Evolutionary conservation across 2,888 invertebrate species (phyloP), one percentile per base, ranked within the genome.

Genomic region (Lasioglossum oenotherae): DNA sequence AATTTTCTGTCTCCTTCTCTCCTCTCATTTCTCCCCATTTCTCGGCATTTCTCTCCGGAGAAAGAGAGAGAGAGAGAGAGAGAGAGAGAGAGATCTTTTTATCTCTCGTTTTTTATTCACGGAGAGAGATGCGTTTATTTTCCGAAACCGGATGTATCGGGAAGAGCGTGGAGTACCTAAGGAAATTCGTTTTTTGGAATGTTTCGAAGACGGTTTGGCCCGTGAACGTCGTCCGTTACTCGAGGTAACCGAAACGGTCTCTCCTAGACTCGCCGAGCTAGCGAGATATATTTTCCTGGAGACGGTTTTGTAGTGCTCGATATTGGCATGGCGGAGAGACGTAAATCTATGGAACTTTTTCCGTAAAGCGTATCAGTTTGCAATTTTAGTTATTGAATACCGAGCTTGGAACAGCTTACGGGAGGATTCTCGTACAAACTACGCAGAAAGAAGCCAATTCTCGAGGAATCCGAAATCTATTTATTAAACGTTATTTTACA

Each of bases 1-100:
- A 80, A 87, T 81, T 87, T 81, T 71, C 77, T 72, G 14, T 38
- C 38, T 19, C 31, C 14, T 16, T 74, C 23, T 31, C 38, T 19
- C n/a, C 16, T 12, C 23, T 31, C 19, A 41, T 57, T 5, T 27
- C 27, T 16, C 60, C 60, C 4, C 4, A 44, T 64, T 12, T 27
- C 53, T 8, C 53, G 23, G 10, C 53, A 53, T 64, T 64, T 31
- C 60, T 31, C 23, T 49, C 49, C 6, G 23, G 49, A 49, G 23
- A 23, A 8, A 49, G 23, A 23, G 23, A 23, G 49, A 6, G 19
- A 49, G 49, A 49, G 23, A 53, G 53, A 23, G 16, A 31, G 16
- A 64, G 31, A 64, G 60, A 64, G 19, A 49, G 49, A 49, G 23
- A 53, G 53, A 23, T 60, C 60, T 60, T 64, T 27, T 27, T n/a